Base-by-base conservation (phyloP, 1,140 invertebrate genomes). In the Chionoecetes opilio region DNA sequence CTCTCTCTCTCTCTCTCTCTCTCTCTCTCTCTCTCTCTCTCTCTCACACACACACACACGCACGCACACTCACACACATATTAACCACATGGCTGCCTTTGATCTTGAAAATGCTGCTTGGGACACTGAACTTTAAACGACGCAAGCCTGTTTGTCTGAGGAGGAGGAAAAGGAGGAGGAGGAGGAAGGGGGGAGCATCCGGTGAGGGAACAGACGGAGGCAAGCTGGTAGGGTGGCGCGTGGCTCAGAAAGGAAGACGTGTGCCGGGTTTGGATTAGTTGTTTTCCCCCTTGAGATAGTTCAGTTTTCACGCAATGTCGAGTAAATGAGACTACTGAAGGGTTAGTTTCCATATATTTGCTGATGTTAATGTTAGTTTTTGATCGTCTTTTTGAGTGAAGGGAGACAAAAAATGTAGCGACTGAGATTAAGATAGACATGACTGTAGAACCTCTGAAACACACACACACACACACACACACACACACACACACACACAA, bases 31-130 rank as follows among this genome's bases (percentile, higher is more conserved):
- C 21, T 21, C 63, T 21, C 21, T 21, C 63, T 75, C 26, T 75
- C 63, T 11, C 63, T 75, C 63, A 75, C 63, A 75, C 63, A 75
- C 63, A 75, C 63, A 75, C 63, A 75, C 63, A 75, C 63, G n/a
- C 63, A 75, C 63, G n/a, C 63, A 75, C 63, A 75, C 63, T n/a
- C 63, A 75, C 63, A 75, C 63, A n/a, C 26, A n/a, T 26, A 5
- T n/a, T 5, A 75, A 75, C 63, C 63, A n/a, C 63, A 26, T 75
- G 63, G 21, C 6, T 75, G 63, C 26, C 21, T 75, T 75, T n/a
- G 21, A 75, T n/a, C 63, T 75, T 75, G 63, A 75, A 75, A 75
- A 75, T 75, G 63, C n/a, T 75, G 63, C 0, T 5, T 75, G 63
- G 63, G 63, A 75, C 63, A 21, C 63, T 75, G 63, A 75, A 75